Evolutionary conservation across 2,888 invertebrate genomes (phyloP).

Genomic region (Rhamphomyia laevipes): DNA sequence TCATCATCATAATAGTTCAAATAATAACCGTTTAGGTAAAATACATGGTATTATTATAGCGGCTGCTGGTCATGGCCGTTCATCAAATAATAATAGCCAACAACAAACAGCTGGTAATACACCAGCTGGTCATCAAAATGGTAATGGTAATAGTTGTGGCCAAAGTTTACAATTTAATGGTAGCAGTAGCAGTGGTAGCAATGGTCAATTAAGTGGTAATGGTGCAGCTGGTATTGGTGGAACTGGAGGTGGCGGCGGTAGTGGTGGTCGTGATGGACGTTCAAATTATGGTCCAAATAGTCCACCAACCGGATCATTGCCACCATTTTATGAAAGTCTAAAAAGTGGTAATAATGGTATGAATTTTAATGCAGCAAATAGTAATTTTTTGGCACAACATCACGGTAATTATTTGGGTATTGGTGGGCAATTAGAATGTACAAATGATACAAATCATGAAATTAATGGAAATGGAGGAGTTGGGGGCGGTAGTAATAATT

Average conservation of each 20-base stretch:
- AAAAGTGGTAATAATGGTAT: slow-evolving; percentile 65
- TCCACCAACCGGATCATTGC: slow-evolving; percentile 74
- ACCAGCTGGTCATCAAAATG: slow-evolving; percentile 15
- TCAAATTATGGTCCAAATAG: slow-evolving; percentile 81
- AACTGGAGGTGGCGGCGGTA: slow-evolving; percentile 60
- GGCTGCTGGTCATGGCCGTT: slow-evolving; percentile 71
- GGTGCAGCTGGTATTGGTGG: slow-evolving; percentile 37
- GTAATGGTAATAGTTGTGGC: slow-evolving; percentile 32
- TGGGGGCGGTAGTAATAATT: slow-evolving; percentile 21
- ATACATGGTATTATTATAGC: slow-evolving; percentile 54
- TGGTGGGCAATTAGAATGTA: slow-evolving; percentile 29
- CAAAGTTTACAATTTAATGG: slow-evolving; percentile 33
- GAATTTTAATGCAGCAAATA: slow-evolving; percentile 49
- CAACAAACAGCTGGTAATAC: not conserved
- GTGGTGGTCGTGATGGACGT: slow-evolving; percentile 66
- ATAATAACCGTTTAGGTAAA: slow-evolving; percentile 38
- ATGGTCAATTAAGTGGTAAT: slow-evolving; percentile 41
- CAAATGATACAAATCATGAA: slow-evolving; percentile 55
- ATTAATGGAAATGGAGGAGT: slow-evolving; percentile 14
- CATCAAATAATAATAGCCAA: slow-evolving; percentile 41
- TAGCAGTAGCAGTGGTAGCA: slow-evolving; percentile 17
- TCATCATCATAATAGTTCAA: not conserved
- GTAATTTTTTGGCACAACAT: slow-evolving; percentile 49
- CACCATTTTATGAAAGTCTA: slow-evolving; percentile 80
- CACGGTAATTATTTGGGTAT: slow-evolving; percentile 58